A percentile compares a stretch with the other conserved stretches of the same genome.
phyloP scores from a whole-genome alignment of 2,888 invertebrate genomes.

The Aporophyla nigra region DNA sequence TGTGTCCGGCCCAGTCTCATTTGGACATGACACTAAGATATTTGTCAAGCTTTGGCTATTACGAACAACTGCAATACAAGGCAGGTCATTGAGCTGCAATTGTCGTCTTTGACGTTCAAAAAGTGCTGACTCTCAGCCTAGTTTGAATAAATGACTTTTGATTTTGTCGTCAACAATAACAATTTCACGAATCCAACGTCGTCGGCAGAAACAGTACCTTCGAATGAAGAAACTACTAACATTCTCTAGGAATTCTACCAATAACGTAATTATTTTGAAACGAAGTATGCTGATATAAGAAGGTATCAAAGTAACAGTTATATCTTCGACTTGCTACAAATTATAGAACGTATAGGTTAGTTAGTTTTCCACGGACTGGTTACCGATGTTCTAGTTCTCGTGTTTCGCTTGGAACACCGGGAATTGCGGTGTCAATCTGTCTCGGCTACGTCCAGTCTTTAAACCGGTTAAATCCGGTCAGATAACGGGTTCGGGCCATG shows the following conservation, averaged over 20 bases:
- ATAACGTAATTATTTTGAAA: background rate
- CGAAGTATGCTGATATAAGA: no score
- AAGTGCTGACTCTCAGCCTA: no score
- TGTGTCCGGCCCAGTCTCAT: no score
- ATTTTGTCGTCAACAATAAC: no score
- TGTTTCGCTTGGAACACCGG: slow-evolving; percentile 47
- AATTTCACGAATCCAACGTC: no score
- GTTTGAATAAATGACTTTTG: no score
- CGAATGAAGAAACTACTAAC: background rate
- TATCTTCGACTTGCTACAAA: slow-evolving; percentile 7
- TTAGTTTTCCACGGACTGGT: slow-evolving; percentile 46
- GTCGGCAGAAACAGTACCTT: background rate
- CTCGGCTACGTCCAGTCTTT: slow-evolving; percentile 58
- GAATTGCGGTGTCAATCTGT: slow-evolving; percentile 64
- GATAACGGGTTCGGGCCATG: slow-evolving; percentile 41
- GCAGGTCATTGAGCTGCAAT: no score
- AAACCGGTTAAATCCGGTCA: slow-evolving; percentile 56
- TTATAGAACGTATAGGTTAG: slow-evolving; percentile 26
- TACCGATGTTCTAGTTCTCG: slow-evolving; percentile 46
- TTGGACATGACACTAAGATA: no score
- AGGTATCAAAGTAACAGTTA: background rate
- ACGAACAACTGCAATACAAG: no score
- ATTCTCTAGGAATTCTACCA: background rate
- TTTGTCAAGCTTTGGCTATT: no score
- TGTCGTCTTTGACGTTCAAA: no score